Conservation (phyloP, 2,113 vertebrate genomes). For the Brachionichthys hirsutus region DNA sequence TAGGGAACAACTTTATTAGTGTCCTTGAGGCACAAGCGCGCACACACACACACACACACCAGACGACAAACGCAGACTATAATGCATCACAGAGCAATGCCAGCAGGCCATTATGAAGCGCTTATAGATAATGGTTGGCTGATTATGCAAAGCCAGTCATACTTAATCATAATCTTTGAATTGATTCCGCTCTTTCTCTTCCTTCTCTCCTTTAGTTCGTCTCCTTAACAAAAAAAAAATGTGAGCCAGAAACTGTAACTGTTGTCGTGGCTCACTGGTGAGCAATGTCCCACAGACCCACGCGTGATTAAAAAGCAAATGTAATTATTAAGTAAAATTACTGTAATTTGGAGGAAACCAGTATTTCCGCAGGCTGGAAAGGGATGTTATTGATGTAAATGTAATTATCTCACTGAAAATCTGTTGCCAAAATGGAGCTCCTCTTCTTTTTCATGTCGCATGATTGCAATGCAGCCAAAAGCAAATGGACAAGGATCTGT, state of each 20-base stretch:
- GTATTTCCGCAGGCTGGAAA: constrained; percentile 51
- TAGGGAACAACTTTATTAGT: constrained; percentile 62
- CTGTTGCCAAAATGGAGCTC: constrained; percentile 22
- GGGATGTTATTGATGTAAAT: constrained; percentile 55
- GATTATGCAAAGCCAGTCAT: neutral
- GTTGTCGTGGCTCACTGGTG: constrained; percentile 15
- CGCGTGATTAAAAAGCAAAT: constrained; percentile 20
- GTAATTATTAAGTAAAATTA: constrained; percentile 50
- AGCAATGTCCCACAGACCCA: constrained; percentile 32
- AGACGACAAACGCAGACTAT: constrained; percentile 18
- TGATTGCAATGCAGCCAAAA: neutral
- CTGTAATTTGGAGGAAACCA: constrained; percentile 39
- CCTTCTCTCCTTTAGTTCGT: neutral
- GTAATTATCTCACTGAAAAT: constrained; percentile 60
- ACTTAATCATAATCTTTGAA: neutral
- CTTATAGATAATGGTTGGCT: neutral
- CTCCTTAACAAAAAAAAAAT: constrained; percentile 14
- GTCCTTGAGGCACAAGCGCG: constrained; percentile 42
- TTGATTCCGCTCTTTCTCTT: neutral
- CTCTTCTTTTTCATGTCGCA: neutral
- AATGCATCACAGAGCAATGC: neutral
- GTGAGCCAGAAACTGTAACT: constrained; percentile 12
- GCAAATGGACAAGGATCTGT: constrained; percentile 8
- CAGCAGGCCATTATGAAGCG: too few relatives aligned
- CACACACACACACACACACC: constrained; percentile 6